These are phyloP conservation scores for Cuniculus paca DNA, from an alignment of 2,797 vertebrate species.

Conservation along the genomic window DNA sequence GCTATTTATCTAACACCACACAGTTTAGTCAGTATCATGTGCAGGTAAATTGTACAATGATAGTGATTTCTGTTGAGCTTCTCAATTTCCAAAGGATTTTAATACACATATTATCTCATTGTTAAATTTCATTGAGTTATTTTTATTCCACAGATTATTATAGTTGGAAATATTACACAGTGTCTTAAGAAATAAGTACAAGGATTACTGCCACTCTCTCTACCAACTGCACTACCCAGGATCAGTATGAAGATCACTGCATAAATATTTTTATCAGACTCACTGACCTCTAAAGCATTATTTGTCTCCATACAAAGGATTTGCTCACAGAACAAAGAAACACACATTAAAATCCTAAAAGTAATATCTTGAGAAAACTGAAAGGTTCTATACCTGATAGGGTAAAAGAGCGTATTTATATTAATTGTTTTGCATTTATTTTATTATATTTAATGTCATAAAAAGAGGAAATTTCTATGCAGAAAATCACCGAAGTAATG, in stretches of 20 bases:
- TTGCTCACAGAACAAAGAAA: neutral
- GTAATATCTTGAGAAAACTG: neutral
- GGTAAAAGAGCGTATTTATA: neutral
- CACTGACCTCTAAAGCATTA: neutral
- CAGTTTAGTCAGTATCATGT: neutral
- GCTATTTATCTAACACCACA: neutral
- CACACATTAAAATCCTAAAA: neutral
- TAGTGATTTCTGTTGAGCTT: neutral
- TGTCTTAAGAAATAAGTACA: neutral
- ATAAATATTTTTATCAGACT: neutral
- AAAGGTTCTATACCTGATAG: neutral
- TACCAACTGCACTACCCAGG: neutral
- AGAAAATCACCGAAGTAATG: neutral
- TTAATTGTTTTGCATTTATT: neutral
- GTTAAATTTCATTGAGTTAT: neutral
- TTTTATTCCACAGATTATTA: neutral
- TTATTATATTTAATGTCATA: neutral
- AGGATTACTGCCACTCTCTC: neutral
- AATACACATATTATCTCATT: neutral
- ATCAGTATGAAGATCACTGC: neutral
- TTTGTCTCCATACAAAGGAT: neutral
- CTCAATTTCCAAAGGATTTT: neutral
- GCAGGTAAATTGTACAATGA: neutral
- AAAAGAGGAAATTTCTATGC: neutral
- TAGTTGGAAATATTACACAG: neutral